Evolutionary conservation across 2,797 vertebrate species (phyloP).

Genomic region (Argyrosomus regius): DNA sequence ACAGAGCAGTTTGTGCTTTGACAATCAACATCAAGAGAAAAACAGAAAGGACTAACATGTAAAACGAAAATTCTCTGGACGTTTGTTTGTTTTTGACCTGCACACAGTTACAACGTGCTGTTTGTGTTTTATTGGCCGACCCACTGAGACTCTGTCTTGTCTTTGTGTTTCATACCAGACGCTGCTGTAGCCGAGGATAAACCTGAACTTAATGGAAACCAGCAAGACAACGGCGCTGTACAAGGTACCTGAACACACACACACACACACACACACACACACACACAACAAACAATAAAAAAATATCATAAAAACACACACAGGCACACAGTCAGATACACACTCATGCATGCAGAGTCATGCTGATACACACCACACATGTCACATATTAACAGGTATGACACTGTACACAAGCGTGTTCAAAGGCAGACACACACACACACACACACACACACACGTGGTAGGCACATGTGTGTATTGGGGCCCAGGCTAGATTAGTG

Average conservation of each 20-base stretch:
- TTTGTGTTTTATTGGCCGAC: constrained; percentile 62
- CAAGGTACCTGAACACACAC: constrained; percentile 86
- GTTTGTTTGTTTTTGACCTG: background rate
- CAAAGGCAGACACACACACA: constrained; percentile 13
- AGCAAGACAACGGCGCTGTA: constrained; percentile 90
- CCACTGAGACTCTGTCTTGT: constrained; percentile 69
- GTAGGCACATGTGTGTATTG: constrained; percentile 55
- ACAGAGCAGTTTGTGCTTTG: background rate
- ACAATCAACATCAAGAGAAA: constrained; percentile 4
- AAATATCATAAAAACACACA: constrained; percentile 23
- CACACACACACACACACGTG: constrained; percentile 49
- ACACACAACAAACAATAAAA: constrained; percentile 30
- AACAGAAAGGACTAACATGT: background rate
- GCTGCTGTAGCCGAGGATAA: constrained; percentile 90
- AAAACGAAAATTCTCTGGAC: background rate
- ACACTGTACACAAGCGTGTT: constrained; percentile 5
- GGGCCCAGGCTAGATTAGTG: constrained; percentile 70
- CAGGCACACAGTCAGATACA: constrained; percentile 4
- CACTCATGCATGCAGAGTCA: constrained; percentile 30
- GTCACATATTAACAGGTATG: constrained; percentile 38
- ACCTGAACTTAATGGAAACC: constrained; percentile 90
- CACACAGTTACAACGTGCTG: constrained; percentile 25
- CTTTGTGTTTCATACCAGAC: constrained; percentile 82
- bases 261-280: constrained; percentile 43
- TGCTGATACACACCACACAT: constrained; percentile 37